Evolutionary conservation across 64 coral and sea anemone genomes (phyloP).

Genomic region (Exaiptasia diaphana): DNA sequence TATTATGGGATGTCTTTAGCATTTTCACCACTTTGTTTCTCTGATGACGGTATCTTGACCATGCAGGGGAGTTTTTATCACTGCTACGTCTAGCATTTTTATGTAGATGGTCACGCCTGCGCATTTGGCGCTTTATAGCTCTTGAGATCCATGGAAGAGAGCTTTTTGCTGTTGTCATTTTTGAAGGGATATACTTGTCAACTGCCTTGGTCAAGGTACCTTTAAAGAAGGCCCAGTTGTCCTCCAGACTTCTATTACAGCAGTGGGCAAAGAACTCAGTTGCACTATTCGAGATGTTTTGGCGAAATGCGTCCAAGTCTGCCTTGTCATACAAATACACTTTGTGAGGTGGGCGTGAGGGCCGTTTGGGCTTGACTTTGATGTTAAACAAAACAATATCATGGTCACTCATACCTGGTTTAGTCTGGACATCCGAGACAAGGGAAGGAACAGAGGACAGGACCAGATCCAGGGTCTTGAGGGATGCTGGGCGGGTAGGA

Average conservation of each 20-base stretch:
- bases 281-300: neutral
- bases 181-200: conserved; percentile 30
- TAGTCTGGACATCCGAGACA: conserved; percentile 49
- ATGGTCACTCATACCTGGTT: conserved; percentile 54
- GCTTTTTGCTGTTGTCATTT: conserved; percentile 49
- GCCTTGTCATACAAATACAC: conserved; percentile 44
- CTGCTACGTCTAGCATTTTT: conserved; percentile 6
- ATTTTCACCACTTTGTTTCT: conserved; percentile 47
- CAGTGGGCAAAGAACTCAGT: conserved; percentile 26
- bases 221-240: conserved; percentile 57
- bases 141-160: conserved; percentile 25
- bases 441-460: conserved; percentile 34
- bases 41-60: conserved; percentile 1
- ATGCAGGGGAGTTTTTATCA: neutral
- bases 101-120: conserved; percentile 17
- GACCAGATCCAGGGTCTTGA: conserved; percentile 37
- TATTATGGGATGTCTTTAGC: conserved; percentile 16
- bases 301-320: conserved; percentile 4
- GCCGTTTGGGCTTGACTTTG: conserved; percentile 18
- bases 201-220: conserved; percentile 4
- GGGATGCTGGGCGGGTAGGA: conserved; percentile 29
- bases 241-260: conserved; percentile 35
- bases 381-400: conserved; percentile 26
- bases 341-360: conserved; percentile 41
- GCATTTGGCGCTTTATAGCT: conserved; percentile 50